These are phyloP conservation scores for Hermetia illucens DNA, from an alignment of 1,140 invertebrate species.

Conservation along the genomic window DNA sequence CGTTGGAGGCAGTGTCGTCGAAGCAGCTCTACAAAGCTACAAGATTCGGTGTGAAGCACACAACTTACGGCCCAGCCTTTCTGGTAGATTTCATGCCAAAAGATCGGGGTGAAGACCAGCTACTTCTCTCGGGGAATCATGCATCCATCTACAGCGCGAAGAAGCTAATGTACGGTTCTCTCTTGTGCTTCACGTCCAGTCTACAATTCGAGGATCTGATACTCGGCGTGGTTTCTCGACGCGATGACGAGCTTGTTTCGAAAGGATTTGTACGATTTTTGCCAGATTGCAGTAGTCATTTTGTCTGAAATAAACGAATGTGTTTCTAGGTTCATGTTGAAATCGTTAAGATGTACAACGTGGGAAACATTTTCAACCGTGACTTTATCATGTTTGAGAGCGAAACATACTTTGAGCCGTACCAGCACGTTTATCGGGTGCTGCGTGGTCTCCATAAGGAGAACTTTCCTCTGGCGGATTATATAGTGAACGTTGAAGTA, in stretches of 20 bases:
- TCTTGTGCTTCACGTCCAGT: slow-evolving; percentile 49
- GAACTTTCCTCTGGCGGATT: slow-evolving; percentile 46
- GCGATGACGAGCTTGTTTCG: slow-evolving; percentile 32
- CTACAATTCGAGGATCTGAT: slow-evolving; percentile 51
- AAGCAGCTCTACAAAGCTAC: slow-evolving; percentile 22
- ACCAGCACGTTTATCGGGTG: slow-evolving; percentile 44
- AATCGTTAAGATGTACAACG: slow-evolving; percentile 27
- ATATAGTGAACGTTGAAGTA: slow-evolving; percentile 41
- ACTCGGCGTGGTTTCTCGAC: slow-evolving; percentile 47
- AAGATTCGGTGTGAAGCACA: slow-evolving; percentile 14
- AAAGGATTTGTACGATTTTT: slow-evolving; percentile 34
- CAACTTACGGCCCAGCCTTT: slow-evolving; percentile 12
- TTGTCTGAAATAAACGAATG: neutral
- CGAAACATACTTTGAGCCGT: slow-evolving; percentile 53
- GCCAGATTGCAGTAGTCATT: neutral
- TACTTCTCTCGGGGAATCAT: slow-evolving; percentile 12
- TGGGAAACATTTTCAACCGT: slow-evolving; percentile 26
- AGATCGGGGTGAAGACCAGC: neutral
- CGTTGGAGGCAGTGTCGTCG: slow-evolving; percentile 15
- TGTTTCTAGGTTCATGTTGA: slow-evolving; percentile 33
- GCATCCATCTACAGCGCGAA: slow-evolving; percentile 32
- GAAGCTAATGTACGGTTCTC: slow-evolving; percentile 49
- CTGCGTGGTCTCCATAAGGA: slow-evolving; percentile 36
- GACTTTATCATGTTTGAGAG: slow-evolving; percentile 47
- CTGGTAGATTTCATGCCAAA: slow-evolving; percentile 12